These are phyloP conservation scores for Gorsachius goisagi DNA, from an alignment of 2,113 vertebrate species.

Conservation along the genomic window DNA sequence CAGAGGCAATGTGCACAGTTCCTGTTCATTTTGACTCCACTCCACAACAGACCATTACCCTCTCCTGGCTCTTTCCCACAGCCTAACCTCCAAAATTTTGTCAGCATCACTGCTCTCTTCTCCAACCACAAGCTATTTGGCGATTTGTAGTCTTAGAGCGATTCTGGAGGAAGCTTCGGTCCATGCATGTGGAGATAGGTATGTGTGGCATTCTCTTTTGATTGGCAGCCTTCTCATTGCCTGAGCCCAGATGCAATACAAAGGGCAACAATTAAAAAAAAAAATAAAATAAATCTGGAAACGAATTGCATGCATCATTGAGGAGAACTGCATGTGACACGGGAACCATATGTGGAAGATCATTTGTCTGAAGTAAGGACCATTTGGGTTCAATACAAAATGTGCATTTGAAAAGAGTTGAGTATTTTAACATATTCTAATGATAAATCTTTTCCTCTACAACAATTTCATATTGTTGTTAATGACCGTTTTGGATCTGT, in stretches of 20 bases:
- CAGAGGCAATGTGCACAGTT: neutral
- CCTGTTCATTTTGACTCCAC: neutral
- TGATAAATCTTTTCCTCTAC: conserved; percentile 40
- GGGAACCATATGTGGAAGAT: neutral
- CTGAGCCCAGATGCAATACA: neutral
- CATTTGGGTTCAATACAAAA: conserved; percentile 40
- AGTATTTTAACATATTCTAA: conserved; percentile 38
- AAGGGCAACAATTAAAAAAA: neutral
- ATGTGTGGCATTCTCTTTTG: neutral
- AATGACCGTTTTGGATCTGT: conserved; percentile 53
- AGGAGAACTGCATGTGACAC: neutral
- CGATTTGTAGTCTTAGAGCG: neutral
- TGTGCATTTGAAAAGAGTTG: conserved; percentile 40
- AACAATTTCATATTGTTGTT: conserved; percentile 47
- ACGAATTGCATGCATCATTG: neutral
- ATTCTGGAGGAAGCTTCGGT: neutral
- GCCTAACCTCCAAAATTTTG: neutral
- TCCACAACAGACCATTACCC: neutral
- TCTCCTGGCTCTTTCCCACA: neutral
- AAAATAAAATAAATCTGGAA: neutral
- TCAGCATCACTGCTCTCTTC: neutral
- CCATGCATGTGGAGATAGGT: neutral
- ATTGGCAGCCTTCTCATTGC: neutral
- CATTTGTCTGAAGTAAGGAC: conserved; percentile 19
- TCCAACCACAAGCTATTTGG: neutral